A percentile compares a stretch with the other conserved stretches of the same genome.
These are phyloP conservation scores for Drosophila persimilis DNA, from an alignment of 1,140 invertebrate genomes.

Conservation along the genomic window DNA sequence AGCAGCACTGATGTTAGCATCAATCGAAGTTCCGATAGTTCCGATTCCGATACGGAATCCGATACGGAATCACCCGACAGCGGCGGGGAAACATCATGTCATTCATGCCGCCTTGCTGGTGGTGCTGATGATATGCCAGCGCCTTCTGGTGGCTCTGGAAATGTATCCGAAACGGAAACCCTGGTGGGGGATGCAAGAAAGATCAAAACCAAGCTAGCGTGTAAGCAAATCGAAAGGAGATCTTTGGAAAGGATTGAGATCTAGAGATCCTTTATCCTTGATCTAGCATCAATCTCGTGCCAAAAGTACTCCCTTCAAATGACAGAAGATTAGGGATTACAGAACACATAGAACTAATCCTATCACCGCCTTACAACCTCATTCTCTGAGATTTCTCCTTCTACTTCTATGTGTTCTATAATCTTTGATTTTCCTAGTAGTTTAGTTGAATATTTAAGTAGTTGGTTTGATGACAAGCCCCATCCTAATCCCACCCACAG, in stretches of 20 bases:
- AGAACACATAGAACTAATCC: neutral
- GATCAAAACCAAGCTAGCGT: conserved; percentile 9
- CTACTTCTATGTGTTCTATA: too few species aligned
- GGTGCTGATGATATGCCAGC: conserved; percentile 45
- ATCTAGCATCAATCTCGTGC: too few species aligned
- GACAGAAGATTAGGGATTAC: neutral
- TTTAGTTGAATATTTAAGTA: neutral
- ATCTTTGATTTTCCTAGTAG: neutral
- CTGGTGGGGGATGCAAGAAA: conserved; percentile 50
- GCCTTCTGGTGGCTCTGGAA: conserved; percentile 10
- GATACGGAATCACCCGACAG: neutral
- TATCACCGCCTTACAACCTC: neutral
- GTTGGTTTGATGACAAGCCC: too few species aligned
- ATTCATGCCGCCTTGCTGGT: conserved; percentile 43
- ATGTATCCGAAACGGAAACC: conserved; percentile 63
- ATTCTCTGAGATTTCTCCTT: neutral
- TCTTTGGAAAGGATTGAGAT: neutral
- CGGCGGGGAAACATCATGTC: too few species aligned
- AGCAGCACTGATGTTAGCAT: too few species aligned
- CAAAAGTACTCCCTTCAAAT: neutral
- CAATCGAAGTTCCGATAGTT: neutral
- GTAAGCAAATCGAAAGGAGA: conserved; percentile 38
- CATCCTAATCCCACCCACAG: conserved; percentile 17
- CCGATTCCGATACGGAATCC: conserved; percentile 17
- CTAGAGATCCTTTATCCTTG: neutral